Percentiles rank a stretch among this genome's conserved stretches.
Conservation (phyloP, 2,797 vertebrate species). For the Vireo griseus region DNA sequence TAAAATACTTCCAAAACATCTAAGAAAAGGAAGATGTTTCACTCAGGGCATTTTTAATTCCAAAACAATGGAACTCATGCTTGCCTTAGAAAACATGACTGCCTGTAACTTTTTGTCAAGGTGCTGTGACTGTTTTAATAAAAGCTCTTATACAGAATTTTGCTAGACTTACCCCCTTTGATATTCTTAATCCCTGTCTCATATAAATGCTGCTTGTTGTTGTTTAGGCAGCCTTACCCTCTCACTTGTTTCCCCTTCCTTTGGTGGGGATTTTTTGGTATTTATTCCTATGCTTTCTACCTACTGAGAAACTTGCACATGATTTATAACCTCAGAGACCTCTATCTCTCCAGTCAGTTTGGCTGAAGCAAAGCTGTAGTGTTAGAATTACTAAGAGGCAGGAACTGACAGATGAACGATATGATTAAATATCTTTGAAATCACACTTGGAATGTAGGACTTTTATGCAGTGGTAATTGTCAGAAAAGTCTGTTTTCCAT, state of each 20-base stretch:
- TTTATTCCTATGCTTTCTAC: not conserved
- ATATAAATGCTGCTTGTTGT: not conserved
- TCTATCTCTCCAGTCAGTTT: not conserved
- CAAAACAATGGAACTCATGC: not conserved
- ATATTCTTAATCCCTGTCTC: not conserved
- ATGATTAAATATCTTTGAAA: not conserved
- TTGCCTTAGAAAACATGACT: not conserved
- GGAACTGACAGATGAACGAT: not conserved
- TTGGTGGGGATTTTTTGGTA: not conserved
- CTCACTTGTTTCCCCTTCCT: not conserved
- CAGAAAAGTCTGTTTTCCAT: not conserved
- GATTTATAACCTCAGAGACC: not conserved
- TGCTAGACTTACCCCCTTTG: not conserved
- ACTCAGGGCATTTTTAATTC: not conserved
- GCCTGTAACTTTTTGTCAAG: not conserved
- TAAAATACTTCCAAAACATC: not conserved
- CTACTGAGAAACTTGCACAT: not conserved
- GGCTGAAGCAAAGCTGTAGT: not conserved
- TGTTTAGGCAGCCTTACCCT: not conserved
- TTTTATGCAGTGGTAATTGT: not conserved
- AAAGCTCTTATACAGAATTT: not conserved
- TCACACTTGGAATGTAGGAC: not conserved
- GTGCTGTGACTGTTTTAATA: not conserved
- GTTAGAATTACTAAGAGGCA: not conserved
- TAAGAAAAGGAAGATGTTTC: not conserved